phyloP scores from a whole-genome alignment of 2,888 invertebrate genomes.

The Ophioninae sp. region DNA sequence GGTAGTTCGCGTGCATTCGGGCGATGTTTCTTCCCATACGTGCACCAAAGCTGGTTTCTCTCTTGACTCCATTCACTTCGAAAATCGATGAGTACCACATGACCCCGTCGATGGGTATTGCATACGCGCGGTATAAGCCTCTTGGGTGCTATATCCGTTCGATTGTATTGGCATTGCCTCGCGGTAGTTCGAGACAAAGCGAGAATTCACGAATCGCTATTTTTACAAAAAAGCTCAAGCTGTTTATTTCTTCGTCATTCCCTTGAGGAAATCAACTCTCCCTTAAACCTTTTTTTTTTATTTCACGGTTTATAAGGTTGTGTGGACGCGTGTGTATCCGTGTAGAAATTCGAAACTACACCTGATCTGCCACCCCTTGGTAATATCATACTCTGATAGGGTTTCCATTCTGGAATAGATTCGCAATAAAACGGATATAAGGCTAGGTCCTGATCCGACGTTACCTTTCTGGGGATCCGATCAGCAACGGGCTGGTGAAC shows the following conservation, averaged over 20 bases:
- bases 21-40: conserved; percentile 17
- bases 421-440: too few relatives aligned
- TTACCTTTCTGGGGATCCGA: too few relatives aligned
- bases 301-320: background rate
- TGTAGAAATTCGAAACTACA: too few relatives aligned
- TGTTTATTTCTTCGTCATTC: background rate
- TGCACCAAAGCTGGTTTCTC: conserved; percentile 3
- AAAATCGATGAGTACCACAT: conserved; percentile 32
- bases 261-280: conserved; percentile 16
- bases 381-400: too few relatives aligned
- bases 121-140: conserved; percentile 6
- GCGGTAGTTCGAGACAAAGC: conserved; percentile 9
- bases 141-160: conserved; percentile 11
- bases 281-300: background rate
- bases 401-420: too few relatives aligned
- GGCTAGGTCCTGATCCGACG: too few relatives aligned
- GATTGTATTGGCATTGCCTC: background rate
- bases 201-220: conserved; percentile 18
- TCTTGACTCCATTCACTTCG: conserved; percentile 15
- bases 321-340: background rate
- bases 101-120: conserved; percentile 35
- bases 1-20: conserved; percentile 27
- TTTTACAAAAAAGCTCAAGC: conserved; percentile 15
- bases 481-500: too few relatives aligned
- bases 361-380: too few relatives aligned